Evolutionary conservation across 2,113 vertebrate genomes (phyloP).

Genomic region (Machaerirhynchus nigripectus): DNA sequence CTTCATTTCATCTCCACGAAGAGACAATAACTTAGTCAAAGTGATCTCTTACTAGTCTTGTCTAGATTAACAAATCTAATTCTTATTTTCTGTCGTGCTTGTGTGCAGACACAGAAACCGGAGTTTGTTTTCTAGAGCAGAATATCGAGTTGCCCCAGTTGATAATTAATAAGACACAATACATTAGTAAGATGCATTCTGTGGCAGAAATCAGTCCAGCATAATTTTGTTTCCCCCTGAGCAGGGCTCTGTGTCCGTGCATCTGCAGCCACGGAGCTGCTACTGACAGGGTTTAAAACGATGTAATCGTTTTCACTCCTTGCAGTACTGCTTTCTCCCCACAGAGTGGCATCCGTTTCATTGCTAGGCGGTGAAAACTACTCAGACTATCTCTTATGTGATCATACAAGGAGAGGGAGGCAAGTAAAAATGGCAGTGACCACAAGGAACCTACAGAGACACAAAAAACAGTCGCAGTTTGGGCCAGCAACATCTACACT

Average conservation of each 20-base stretch:
- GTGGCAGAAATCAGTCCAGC: not conserved
- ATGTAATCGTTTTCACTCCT: not conserved
- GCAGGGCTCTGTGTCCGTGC: not conserved
- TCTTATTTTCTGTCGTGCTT: not conserved
- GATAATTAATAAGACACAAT: not conserved
- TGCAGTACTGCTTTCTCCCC: constrained; percentile 53
- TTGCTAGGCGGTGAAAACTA: not conserved
- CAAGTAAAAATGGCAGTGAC: not conserved
- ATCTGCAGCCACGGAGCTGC: not conserved
- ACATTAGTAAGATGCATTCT: not conserved
- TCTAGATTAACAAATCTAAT: not conserved
- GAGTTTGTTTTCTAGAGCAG: not conserved
- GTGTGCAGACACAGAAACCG: not conserved
- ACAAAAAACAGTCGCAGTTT: not conserved
- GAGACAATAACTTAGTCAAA: not conserved
- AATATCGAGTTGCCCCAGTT: not conserved
- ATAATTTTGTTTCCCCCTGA: not conserved
- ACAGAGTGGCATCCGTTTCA: constrained; percentile 48
- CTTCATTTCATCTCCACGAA: not conserved
- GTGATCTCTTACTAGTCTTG: not conserved
- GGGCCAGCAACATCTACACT: not conserved
- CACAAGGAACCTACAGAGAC: not conserved
- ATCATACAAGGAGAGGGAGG: not conserved
- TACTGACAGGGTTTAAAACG: not conserved
- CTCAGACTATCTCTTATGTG: not conserved